phyloP scores from a whole-genome alignment of 2,113 vertebrate genomes.

The Athene noctua region DNA sequence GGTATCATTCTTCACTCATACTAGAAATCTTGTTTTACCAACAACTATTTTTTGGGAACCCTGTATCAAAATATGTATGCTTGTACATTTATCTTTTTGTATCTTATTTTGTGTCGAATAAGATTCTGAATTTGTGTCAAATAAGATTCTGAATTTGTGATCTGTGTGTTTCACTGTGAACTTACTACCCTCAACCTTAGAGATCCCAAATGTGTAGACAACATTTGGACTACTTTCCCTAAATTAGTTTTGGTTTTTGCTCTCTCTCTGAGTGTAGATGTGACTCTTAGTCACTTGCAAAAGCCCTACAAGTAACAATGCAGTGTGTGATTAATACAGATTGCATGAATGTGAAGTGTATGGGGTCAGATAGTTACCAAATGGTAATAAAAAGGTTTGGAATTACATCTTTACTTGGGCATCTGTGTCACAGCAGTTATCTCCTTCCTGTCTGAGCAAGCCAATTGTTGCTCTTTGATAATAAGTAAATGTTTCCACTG shows the following conservation, averaged over 20 bases:
- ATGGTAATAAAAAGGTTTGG: not conserved
- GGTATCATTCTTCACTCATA: not conserved
- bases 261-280: not conserved
- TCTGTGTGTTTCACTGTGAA: not conserved
- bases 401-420: not conserved
- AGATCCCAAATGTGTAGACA: not conserved
- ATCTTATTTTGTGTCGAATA: not conserved
- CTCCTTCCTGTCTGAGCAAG: not conserved
- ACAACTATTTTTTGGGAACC: not conserved
- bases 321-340: not conserved
- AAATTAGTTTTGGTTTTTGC: not conserved
- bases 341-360: not conserved
- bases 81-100: not conserved
- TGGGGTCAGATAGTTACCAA: not conserved
- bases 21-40: not conserved
- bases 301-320: not conserved
- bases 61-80: not conserved
- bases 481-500: not conserved
- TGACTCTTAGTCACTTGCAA: not conserved
- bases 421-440: not conserved
- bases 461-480: not conserved
- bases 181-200: not conserved
- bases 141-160: not conserved
- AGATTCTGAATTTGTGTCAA: not conserved
- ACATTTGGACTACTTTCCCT: not conserved